phyloP scores from a whole-genome alignment of 1,140 invertebrate genomes.

The Eumaeus atala region DNA sequence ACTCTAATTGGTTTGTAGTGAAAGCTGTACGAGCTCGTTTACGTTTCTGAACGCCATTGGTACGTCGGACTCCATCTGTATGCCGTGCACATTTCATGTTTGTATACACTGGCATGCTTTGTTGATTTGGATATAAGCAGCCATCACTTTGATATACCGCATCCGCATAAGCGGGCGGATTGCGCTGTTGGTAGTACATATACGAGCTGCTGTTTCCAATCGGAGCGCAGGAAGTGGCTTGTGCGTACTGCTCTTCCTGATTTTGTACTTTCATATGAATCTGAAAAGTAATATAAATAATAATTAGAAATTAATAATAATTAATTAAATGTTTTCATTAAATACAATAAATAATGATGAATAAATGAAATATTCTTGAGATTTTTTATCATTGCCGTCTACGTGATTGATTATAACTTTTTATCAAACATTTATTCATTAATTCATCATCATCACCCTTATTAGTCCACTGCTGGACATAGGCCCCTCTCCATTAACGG shows the following conservation, averaged over 20 bases:
- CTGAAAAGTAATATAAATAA: neutral
- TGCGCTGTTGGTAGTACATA: neutral
- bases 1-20: constrained; percentile 92
- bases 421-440: no score
- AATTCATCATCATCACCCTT: no score
- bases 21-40: constrained; percentile 92
- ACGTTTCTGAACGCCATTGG: constrained; percentile 48
- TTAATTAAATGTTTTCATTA: no score
- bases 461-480: no score
- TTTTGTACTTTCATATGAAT: neutral
- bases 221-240: neutral
- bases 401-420: no score
- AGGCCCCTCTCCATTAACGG: no score
- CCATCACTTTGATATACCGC: constrained; percentile 8
- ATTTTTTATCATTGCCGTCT: no score
- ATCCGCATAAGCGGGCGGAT: constrained; percentile 8
- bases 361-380: no score
- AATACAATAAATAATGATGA: no score
- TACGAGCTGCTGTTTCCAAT: neutral
- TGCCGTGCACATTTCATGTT: neutral
- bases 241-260: neutral
- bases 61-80: constrained; percentile 17
- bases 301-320: no score
- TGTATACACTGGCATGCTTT: constrained; percentile 2
- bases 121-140: neutral